These are phyloP conservation scores for Urocyon cinereoargenteus DNA, from an alignment of 2,797 vertebrate species.

Conservation along the genomic window DNA sequence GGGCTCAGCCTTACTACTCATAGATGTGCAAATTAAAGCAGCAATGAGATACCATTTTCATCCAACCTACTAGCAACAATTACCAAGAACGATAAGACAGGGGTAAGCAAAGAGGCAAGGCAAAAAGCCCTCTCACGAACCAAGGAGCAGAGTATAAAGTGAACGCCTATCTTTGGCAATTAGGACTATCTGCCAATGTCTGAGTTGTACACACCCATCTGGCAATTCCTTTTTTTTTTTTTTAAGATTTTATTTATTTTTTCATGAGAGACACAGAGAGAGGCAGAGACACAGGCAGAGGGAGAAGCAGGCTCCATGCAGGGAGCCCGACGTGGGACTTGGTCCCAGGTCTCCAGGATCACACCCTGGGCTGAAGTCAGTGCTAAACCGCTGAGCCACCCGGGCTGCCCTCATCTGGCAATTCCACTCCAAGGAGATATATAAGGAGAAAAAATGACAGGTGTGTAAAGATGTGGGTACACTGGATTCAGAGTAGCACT, in stretches of 20 bases:
- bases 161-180: rapidly evolving
- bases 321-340: no score
- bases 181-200: background rate
- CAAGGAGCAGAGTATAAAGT: rapidly evolving
- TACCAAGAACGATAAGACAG: background rate
- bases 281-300: no score
- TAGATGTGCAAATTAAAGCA: background rate
- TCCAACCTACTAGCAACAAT: background rate
- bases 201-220: rapidly evolving
- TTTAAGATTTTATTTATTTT: no score
- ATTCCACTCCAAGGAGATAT: background rate
- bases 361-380: no score
- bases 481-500: background rate
- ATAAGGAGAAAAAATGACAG: background rate
- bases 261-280: no score
- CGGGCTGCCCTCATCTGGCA: background rate
- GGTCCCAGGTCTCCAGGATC: no score
- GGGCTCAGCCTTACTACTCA: background rate
- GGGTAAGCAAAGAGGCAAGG: no score
- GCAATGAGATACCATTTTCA: background rate
- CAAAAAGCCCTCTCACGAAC: background rate
- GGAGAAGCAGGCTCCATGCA: no score
- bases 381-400: no score
- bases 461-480: background rate
- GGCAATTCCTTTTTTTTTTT: background rate